These are phyloP conservation scores for Clytia hemisphaerica DNA, from an alignment of 30 jellyfish, hydroid and myxozoan species.

Conservation along the genomic window DNA sequence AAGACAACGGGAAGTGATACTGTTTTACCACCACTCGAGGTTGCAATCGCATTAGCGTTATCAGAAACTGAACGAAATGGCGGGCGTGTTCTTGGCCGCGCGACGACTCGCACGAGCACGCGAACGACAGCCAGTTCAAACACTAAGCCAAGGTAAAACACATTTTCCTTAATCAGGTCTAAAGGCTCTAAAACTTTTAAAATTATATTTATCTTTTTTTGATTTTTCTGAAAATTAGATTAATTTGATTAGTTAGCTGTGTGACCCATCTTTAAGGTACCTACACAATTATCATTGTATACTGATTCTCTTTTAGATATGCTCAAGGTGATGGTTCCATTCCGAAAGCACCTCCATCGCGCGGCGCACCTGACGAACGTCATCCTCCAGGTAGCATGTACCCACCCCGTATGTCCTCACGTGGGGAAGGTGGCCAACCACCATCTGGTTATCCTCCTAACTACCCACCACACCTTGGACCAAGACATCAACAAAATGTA, in stretches of 20 bases:
- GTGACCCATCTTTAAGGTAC: background rate
- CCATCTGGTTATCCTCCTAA: background rate
- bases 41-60: slow-evolving; percentile 97
- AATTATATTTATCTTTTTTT: no score
- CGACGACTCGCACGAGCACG: slow-evolving; percentile 4
- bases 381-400: no score
- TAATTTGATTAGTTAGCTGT: no score
- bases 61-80: slow-evolving; percentile 93
- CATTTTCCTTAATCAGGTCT: background rate
- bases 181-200: background rate
- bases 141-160: slow-evolving; percentile 5
- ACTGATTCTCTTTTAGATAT: background rate
- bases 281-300: background rate
- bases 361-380: background rate
- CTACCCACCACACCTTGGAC: background rate
- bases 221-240: no score
- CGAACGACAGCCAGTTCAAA: background rate
- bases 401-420: no score
- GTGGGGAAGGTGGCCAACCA: no score
- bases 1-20: slow-evolving; percentile 98
- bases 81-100: slow-evolving; percentile 92
- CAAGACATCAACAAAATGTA: background rate
- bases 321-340: slow-evolving; percentile 4
- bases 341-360: background rate
- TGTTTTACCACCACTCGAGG: slow-evolving; percentile 96